Conservation (phyloP, 2,888 invertebrate genomes). For the Malacosoma neustria region DNA sequence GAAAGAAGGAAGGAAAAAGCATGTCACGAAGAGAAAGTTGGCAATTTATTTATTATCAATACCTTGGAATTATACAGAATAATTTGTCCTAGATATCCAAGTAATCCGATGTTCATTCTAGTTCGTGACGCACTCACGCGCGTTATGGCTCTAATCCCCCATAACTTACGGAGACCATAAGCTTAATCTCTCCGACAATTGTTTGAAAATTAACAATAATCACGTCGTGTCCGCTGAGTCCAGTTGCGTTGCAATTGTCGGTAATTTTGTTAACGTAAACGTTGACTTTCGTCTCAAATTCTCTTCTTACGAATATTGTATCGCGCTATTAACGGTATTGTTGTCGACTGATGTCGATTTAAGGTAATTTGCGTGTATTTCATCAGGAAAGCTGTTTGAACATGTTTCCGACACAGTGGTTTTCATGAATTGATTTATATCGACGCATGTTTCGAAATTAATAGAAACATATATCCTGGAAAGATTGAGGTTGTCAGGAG, state of each 20-base stretch:
- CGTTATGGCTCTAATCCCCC: constrained; percentile 1
- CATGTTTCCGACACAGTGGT: too few relatives aligned
- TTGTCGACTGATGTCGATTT: too few relatives aligned
- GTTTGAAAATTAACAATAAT: constrained; percentile 2
- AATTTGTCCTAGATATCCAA: too few relatives aligned
- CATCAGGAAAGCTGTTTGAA: too few relatives aligned
- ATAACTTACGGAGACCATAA: constrained; percentile 10
- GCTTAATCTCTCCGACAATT: constrained; percentile 13
- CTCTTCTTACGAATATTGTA: not conserved
- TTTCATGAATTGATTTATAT: too few relatives aligned
- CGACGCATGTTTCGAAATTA: too few relatives aligned
- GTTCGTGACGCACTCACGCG: not conserved
- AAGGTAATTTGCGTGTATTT: not conserved
- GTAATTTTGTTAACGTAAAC: not conserved
- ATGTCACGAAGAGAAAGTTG: too few relatives aligned
- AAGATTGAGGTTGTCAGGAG: too few relatives aligned
- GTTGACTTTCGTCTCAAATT: not conserved
- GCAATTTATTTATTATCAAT: too few relatives aligned
- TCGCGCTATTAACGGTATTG: not conserved
- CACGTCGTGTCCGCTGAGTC: not conserved
- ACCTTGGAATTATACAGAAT: too few relatives aligned
- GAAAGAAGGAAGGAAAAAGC: too few relatives aligned
- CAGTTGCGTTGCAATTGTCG: not conserved
- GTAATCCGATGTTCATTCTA: not conserved
- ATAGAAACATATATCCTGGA: too few relatives aligned